A percentile compares a stretch with the other conserved stretches of the same genome.
Evolutionary conservation across 2,113 vertebrate genomes (phyloP).

Genomic region (Neomonachus schauinslandi): DNA sequence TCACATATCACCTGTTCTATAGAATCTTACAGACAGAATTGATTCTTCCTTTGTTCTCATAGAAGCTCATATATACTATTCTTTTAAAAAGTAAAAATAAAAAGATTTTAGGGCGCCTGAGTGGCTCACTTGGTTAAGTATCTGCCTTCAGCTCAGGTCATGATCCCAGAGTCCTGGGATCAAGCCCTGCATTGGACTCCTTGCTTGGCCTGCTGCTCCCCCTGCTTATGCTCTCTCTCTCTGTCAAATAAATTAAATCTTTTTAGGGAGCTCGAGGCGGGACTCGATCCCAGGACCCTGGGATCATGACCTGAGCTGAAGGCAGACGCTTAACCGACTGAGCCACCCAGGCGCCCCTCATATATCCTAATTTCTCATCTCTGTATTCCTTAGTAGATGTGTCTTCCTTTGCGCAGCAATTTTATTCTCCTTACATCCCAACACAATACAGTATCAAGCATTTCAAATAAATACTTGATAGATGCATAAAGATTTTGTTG

Average conservation of each 20-base stretch:
- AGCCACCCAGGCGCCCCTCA: not conserved
- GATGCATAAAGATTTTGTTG: not conserved
- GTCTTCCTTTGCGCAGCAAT: not conserved
- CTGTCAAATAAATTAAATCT: no score
- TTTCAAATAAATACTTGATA: not conserved
- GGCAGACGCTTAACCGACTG: not conserved
- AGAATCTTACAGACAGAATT: not conserved
- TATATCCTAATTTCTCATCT: not conserved
- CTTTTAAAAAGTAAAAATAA: no score
- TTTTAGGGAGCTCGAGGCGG: not conserved
- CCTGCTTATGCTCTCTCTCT: no score
- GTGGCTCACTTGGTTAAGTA: no score
- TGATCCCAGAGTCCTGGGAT: no score
- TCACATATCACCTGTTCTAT: not conserved
- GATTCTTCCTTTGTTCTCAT: not conserved
- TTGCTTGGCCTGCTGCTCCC: no score
- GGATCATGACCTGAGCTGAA: not conserved
- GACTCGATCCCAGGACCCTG: not conserved
- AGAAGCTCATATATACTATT: not conserved
- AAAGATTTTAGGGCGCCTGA: no score
- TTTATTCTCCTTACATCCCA: not conserved
- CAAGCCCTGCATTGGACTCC: no score
- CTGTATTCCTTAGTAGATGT: not conserved
- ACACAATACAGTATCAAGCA: not conserved
- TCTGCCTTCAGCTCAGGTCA: no score